Evolutionary conservation across 2,113 vertebrate species (phyloP).

Genomic region (Prinia subflava): DNA sequence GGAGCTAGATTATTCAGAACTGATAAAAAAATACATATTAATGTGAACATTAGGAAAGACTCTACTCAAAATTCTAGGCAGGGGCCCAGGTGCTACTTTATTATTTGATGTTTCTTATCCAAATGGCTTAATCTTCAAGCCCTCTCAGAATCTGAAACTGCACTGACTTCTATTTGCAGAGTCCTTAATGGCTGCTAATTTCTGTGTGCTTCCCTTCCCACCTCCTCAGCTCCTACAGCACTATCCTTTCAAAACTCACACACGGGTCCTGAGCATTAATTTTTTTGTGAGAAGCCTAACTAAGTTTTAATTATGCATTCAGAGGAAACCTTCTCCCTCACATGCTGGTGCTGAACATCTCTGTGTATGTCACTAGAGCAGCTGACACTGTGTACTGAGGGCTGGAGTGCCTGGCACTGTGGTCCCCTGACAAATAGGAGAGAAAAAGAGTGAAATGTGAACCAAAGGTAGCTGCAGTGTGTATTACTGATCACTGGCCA

Average conservation of each 20-base stretch:
- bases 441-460: not conserved
- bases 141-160: not conserved
- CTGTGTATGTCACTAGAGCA: not conserved
- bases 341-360: not conserved
- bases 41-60: not conserved
- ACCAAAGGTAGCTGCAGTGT: not conserved
- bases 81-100: not conserved
- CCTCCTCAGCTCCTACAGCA: not conserved
- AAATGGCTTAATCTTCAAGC: not conserved
- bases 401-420: not conserved
- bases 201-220: not conserved
- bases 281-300: not conserved
- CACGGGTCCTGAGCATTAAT: not conserved
- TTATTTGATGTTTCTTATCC: not conserved
- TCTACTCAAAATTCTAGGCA: not conserved
- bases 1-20: not conserved
- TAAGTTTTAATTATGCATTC: not conserved
- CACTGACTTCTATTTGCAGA: fast-evolving
- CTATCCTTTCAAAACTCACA: not conserved
- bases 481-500: not conserved
- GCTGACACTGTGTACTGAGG: not conserved
- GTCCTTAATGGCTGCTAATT: fast-evolving
- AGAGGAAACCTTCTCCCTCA: not conserved
- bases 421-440: not conserved
- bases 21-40: not conserved